Conservation (phyloP, 2,888 invertebrate genomes). For the Campaea margaritaria region DNA sequence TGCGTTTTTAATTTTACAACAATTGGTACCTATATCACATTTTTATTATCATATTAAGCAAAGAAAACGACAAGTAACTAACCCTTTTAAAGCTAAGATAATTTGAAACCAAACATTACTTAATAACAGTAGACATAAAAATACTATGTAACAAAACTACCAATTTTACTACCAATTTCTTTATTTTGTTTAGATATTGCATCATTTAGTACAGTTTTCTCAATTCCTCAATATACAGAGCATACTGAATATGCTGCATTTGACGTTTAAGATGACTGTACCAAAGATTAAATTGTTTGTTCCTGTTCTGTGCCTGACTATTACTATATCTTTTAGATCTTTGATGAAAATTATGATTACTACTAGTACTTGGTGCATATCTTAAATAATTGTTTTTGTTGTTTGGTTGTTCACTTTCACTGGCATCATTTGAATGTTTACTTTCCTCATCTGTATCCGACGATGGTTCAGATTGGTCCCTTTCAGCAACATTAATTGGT, state of each 20-base stretch:
- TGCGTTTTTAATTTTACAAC: not conserved
- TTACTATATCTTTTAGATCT: slow-evolving; percentile 17
- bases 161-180: too few relatives aligned
- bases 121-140: too few relatives aligned
- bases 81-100: not conserved
- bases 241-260: slow-evolving; percentile 61
- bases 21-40: not conserved
- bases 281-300: slow-evolving; percentile 53
- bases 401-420: not conserved
- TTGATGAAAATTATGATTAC: not conserved
- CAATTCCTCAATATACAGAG: slow-evolving; percentile 67
- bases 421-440: slow-evolving; percentile 2
- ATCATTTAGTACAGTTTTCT: slow-evolving; percentile 7
- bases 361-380: slow-evolving; percentile 9
- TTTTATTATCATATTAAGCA: not conserved
- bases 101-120: not conserved
- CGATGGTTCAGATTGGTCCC: slow-evolving; percentile 1
- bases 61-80: too few relatives aligned
- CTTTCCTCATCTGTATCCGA: slow-evolving; percentile 8
- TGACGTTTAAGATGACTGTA: slow-evolving; percentile 64
- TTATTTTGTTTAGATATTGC: too few relatives aligned
- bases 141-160: too few relatives aligned
- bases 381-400: slow-evolving; percentile 2
- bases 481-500: not conserved
- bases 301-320: slow-evolving; percentile 19